Evolutionary conservation across 2,797 vertebrate species (phyloP).

Genomic region (Oophaga sylvatica): DNA sequence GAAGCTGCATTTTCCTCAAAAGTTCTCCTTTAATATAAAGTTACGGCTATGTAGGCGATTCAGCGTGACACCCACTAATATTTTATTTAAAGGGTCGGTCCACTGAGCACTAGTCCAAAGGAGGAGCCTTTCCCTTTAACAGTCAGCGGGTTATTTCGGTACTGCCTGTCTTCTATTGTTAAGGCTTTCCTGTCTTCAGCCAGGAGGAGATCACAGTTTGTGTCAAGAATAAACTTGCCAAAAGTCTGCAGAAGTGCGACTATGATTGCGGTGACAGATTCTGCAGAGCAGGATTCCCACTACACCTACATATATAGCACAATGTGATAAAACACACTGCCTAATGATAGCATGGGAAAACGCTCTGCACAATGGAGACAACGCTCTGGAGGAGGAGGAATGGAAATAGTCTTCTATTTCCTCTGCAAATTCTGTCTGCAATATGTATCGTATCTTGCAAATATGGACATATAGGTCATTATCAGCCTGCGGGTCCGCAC

Average conservation of each 20-base stretch:
- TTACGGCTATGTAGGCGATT: no score
- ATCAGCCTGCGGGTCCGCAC: no score
- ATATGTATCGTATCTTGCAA: no score
- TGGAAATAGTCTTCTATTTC: no score
- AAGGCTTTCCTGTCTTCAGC: slow-evolving; percentile 43
- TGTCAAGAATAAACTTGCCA: slow-evolving; percentile 18
- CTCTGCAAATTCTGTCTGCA: no score
- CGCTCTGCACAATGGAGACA: no score
- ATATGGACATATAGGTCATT: no score
- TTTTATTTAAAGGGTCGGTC: not conserved
- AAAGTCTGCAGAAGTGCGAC: not conserved
- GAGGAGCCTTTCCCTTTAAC: not conserved
- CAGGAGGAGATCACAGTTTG: not conserved
- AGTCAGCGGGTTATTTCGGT: slow-evolving; percentile 6
- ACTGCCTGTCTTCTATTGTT: not conserved
- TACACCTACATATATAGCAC: not conserved
- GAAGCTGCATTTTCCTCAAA: not conserved
- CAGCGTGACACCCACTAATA: no score
- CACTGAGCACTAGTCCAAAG: not conserved
- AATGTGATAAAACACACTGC: not conserved
- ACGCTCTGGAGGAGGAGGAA: no score
- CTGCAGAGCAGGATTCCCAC: not conserved
- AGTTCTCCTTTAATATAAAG: not conserved
- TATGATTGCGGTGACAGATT: not conserved
- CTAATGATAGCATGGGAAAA: no score